A percentile compares a stretch with the other conserved stretches of the same genome.
Conservation (phyloP, 2,888 invertebrate species). For the Perdita meconis region DNA sequence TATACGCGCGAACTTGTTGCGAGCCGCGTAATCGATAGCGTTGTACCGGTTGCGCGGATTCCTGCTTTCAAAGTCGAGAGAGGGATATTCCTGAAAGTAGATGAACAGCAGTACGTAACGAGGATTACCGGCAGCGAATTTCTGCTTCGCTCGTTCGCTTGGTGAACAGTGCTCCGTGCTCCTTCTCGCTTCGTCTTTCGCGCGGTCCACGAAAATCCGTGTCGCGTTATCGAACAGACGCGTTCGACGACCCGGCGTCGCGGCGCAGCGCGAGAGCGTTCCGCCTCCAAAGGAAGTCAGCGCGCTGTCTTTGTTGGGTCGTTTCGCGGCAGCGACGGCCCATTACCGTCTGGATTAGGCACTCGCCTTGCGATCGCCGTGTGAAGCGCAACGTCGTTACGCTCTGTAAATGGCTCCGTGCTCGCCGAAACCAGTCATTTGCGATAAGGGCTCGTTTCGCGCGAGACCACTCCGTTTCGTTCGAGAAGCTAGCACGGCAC, state of each 20-base stretch:
- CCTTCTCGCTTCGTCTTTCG: too few species aligned
- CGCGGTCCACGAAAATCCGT: background rate
- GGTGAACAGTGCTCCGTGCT: too few species aligned
- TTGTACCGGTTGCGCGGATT: conserved; percentile 54
- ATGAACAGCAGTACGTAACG: conserved; percentile 6
- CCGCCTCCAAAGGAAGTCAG: conserved; percentile 16
- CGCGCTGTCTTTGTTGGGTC: conserved; percentile 32
- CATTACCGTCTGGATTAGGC: conserved; percentile 72
- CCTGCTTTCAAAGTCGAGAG: conserved; percentile 9
- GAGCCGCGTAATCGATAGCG: conserved; percentile 79
- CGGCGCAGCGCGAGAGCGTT: background rate
- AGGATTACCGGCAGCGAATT: background rate
- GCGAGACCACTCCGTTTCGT: conserved; percentile 22
- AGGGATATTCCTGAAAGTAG: conserved; percentile 13
- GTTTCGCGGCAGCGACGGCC: conserved; percentile 13
- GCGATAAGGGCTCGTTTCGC: conserved; percentile 80
- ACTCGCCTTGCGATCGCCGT: conserved; percentile 70
- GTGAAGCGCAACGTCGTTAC: conserved; percentile 76
- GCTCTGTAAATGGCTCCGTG: conserved; percentile 80
- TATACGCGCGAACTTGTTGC: conserved; percentile 69
- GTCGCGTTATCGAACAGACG: background rate
- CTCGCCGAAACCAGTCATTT: conserved; percentile 82
- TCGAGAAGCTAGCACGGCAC: background rate
- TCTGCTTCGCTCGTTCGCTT: too few species aligned
- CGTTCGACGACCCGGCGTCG: background rate